A percentile compares a stretch with the other conserved stretches of the same genome.
phyloP scores from a whole-genome alignment of 1,140 invertebrate genomes.

The Piezodorus guildinii region DNA sequence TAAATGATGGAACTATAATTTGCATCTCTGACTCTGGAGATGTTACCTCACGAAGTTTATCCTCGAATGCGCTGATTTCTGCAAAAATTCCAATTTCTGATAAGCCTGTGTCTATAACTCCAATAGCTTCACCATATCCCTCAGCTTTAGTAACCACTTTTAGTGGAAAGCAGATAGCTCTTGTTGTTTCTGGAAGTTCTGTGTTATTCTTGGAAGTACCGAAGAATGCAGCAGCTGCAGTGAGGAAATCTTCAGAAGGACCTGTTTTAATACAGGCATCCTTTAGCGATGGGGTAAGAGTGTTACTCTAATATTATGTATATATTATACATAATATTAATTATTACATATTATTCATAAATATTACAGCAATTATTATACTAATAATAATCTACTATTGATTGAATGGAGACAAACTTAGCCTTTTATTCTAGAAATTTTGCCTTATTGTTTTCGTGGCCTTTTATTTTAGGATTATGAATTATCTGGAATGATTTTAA shows the following conservation, averaged over 20 bases:
- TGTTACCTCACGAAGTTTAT: not conserved
- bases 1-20: not conserved
- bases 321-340: no score
- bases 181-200: not conserved
- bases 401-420: no score
- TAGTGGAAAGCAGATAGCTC: not conserved
- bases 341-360: no score
- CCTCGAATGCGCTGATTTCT: not conserved
- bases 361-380: no score
- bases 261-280: not conserved
- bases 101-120: not conserved
- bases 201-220: not conserved
- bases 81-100: not conserved
- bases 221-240: not conserved
- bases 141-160: not conserved
- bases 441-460: no score
- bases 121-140: not conserved
- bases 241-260: not conserved
- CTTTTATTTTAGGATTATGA: no score
- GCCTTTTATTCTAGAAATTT: no score
- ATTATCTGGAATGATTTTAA: no score
- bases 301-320: no score
- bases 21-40: not conserved
- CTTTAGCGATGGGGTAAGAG: not conserved
- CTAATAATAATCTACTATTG: no score